Evolutionary conservation across 2,113 vertebrate genomes (phyloP).

Genomic region (Misgurnus anguillicaudatus): DNA sequence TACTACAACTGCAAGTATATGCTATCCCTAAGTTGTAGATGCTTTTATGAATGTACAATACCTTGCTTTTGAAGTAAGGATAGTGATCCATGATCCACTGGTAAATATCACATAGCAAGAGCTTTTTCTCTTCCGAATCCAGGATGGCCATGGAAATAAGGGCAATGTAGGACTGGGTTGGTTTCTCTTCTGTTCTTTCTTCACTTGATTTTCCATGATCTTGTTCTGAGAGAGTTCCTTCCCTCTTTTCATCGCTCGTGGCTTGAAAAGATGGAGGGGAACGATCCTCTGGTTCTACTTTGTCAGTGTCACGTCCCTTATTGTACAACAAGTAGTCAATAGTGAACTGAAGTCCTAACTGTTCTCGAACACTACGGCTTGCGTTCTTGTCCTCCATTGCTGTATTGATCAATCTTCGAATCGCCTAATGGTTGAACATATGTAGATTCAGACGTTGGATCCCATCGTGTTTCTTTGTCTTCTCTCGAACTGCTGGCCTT

Average conservation of each 20-base stretch:
- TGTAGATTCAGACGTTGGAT: background rate
- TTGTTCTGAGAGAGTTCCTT: constrained; percentile 52
- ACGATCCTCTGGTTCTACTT: constrained; percentile 57
- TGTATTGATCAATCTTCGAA: constrained; percentile 13
- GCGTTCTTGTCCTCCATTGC: constrained; percentile 63
- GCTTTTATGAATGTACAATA: constrained; percentile 50
- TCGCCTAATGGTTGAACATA: background rate
- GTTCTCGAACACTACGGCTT: constrained; percentile 37
- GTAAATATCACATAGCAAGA: constrained; percentile 85
- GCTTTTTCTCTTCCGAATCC: constrained; percentile 79
- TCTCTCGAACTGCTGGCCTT: background rate
- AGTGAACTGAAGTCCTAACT: constrained; percentile 75
- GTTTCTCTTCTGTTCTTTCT: constrained; percentile 65
- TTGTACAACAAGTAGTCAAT: constrained; percentile 79
- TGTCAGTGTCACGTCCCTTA: constrained; percentile 63
- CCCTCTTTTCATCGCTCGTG: constrained; percentile 51
- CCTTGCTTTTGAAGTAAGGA: constrained; percentile 86
- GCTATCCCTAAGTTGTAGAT: background rate
- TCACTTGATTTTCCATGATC: constrained; percentile 37
- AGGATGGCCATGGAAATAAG: constrained; percentile 84
- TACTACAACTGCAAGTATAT: background rate
- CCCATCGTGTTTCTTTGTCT: background rate
- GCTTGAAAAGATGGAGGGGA: constrained; percentile 39
- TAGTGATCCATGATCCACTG: constrained; percentile 87
- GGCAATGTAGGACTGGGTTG: constrained; percentile 81